phyloP scores from a whole-genome alignment of 2,888 invertebrate genomes.

The Erebia palarica region DNA sequence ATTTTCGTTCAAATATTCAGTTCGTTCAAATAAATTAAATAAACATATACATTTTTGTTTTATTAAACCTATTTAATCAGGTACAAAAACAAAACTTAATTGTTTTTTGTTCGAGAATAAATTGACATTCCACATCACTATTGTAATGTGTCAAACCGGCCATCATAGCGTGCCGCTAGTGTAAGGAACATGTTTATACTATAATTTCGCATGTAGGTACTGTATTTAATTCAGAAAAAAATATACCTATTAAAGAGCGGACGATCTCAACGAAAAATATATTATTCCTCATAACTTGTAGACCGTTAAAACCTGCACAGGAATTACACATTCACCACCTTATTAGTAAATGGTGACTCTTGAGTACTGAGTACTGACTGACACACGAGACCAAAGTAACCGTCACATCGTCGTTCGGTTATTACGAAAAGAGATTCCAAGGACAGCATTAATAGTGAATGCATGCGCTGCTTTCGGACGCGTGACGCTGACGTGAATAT shows the following conservation, averaged over 20 bases:
- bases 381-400: slow-evolving; percentile 32
- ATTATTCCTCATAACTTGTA: slow-evolving; percentile 11
- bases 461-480: slow-evolving; percentile 21
- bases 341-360: slow-evolving; percentile 12
- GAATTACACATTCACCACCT: slow-evolving; percentile 30
- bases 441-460: slow-evolving; percentile 31
- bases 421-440: slow-evolving; percentile 32
- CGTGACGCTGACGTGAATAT: slow-evolving; percentile 32
- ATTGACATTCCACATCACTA: no score
- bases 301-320: slow-evolving; percentile 20
- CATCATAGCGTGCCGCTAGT: no score
- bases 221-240: background rate
- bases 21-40: no score
- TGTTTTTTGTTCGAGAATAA: no score
- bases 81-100: no score
- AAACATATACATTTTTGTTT: no score
- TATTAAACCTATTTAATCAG: no score
- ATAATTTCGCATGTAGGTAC: background rate
- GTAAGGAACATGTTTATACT: no score
- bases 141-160: no score
- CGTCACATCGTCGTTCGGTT: background rate
- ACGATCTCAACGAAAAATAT: background rate
- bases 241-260: background rate
- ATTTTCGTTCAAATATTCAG: no score
- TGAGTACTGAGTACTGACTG: background rate